Base-by-base conservation (phyloP, 2,797 vertebrate genomes). In the Gymnocypris eckloni region DNA sequence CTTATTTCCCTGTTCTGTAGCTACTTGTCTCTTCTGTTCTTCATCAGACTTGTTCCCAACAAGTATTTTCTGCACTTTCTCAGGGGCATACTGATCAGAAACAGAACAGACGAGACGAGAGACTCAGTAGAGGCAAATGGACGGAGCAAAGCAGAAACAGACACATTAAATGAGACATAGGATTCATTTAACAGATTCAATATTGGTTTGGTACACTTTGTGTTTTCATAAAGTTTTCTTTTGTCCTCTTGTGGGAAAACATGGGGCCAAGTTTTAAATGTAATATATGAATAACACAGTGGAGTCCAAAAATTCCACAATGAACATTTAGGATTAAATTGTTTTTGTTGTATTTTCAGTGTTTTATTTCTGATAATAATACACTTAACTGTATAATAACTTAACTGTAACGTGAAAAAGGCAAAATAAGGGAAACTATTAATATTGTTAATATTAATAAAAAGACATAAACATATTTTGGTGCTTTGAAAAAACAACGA, bases 21-120 rank as follows among this genome's bases (percentile, higher is more conserved):
- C 96, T 93, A 99, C 98, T 94, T 99, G 98, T 93, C 98, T 97
- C 92, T 97, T 98, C 93, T 97, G 95, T 87, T 96, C 97, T 83
- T 98, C 98, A 2, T 99, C 98, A 0, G 97, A 97, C 90, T 99
- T 99, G 90, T 99, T 99, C 86, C 97, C 98, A 0, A 99, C 97
- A 0, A 99, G 96, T 92, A 99, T 98, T 93, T 98, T 99, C 93
- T 97, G 97, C 84, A 99, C 97, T 3, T 97, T 98, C 0, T 97
- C 97, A 0, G 98, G 98, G 2, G 98, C 98, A 0, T 99, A 98
- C 98, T 99, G 91, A 78, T 25, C 64, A 84, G 71, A 87, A 64
- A 83, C 61, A 56, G 61, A 28, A 66, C 39, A 76, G 66, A 48
- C 16, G 10, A 59, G 56, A n/a, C 20, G 56, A 67, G 56, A 79